Evolutionary conservation across 2,888 invertebrate genomes (phyloP), one percentile per base, ranked within the genome.

Genomic region (Ophion obscuratus): DNA sequence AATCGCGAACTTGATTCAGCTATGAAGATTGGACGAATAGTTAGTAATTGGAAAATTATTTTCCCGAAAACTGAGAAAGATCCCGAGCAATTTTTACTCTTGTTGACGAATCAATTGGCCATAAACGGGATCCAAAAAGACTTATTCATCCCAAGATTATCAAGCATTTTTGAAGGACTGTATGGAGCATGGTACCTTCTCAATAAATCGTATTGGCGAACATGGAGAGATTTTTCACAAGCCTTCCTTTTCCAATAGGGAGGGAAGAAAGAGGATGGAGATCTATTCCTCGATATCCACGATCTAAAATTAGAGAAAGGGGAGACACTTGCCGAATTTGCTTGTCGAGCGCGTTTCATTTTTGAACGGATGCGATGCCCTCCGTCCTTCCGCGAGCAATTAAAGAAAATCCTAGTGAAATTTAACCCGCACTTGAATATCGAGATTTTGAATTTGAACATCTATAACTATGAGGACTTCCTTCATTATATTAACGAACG

Each of bases 181-280:
- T 86, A 87, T 64, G 36, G 84, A 59, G 64, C 83, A 0, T 87
- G 85, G 87, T 87, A 87, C n/a, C 57, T 87, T 2, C 17, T 85
- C 5, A 87, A 83, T 68, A 81, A 83, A 77, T 27, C 27, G 11
- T 24, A 36, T 27, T 87, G 85, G 83, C 77, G 31, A n/a, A 78
- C 57, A 2, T 87, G 87, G 81, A 87, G 71, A 62, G 83, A 85
- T 44, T 85, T 87, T 36, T 47, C 78, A 2, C 73, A 75, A 24
- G 85, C 85, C 11, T 87, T 87, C 61, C 83, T 83, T 1, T 84
- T 70, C 2, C 82, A 84, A 6, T 87, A 86, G 87, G 84, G 75
- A 24, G 77, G 84, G 2, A 80, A 47, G 73, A 87, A 84, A 59
- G 76, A 83, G 17, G 83, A 83, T 31, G 80, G 80, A 0, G 87